Percentiles rank a stretch among this genome's conserved stretches.
Evolutionary conservation across 2,888 invertebrate genomes (phyloP).

Genomic region (Didymodactylos carnosus): DNA sequence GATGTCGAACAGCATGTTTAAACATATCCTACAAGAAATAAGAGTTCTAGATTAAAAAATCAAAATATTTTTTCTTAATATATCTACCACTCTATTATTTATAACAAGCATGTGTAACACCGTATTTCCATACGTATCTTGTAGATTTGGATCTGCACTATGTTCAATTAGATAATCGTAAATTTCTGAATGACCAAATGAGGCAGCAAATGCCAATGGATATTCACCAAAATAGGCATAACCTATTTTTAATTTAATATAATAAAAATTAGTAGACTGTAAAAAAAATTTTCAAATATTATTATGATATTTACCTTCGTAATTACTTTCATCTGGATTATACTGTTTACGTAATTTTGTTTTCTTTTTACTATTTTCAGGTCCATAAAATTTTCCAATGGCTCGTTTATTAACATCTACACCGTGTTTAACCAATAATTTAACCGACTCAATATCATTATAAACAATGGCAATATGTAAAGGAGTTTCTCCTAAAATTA

Average conservation of each 20-base stretch:
- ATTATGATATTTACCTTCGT: too few relatives aligned
- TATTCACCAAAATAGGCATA: constrained; percentile 90
- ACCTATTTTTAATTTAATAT: constrained; percentile 42
- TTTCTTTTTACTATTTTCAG: too few relatives aligned
- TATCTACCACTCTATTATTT: constrained; percentile 68
- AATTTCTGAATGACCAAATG: constrained; percentile 84
- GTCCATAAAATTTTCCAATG: too few relatives aligned
- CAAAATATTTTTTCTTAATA: background rate
- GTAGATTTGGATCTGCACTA: constrained; percentile 80
- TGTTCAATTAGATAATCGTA: constrained; percentile 78
- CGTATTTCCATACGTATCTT: constrained; percentile 91
- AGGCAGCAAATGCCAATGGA: constrained; percentile 88
- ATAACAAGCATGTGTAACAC: constrained; percentile 98
- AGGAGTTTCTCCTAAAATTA: constrained; percentile 54
- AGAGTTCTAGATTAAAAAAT: background rate
- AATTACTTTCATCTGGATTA: too few relatives aligned
- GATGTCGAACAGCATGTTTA: constrained; percentile 83
- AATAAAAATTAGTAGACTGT: too few relatives aligned
- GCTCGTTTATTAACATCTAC: constrained; percentile 79
- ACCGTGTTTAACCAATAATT: constrained; percentile 71
- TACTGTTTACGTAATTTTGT: too few relatives aligned
- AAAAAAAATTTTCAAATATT: too few relatives aligned
- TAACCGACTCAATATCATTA: constrained; percentile 78
- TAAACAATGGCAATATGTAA: constrained; percentile 88
- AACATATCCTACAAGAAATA: constrained; percentile 72